Conservation (phyloP, 2,113 vertebrate genomes). For the Porphyrio hochstetteri region DNA sequence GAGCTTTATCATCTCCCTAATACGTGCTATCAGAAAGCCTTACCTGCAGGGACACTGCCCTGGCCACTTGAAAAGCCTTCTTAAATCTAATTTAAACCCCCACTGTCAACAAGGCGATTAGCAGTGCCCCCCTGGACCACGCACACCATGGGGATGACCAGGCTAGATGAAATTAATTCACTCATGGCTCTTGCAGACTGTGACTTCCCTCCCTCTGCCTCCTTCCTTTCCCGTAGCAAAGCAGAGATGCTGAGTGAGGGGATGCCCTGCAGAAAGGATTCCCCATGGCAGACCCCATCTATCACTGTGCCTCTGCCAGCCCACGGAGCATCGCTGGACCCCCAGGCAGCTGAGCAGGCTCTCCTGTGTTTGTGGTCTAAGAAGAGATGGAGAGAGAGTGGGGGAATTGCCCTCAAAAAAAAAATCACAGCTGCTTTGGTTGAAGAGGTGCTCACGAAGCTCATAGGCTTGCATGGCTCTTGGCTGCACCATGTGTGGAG, state of each 20-base stretch:
- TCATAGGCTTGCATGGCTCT: background rate
- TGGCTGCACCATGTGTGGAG: background rate
- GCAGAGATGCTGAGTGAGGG: accelerated
- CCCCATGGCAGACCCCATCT: background rate
- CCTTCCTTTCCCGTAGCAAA: background rate
- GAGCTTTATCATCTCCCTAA: background rate
- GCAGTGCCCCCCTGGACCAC: background rate
- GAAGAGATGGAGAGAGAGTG: background rate
- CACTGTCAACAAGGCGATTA: conserved; percentile 22
- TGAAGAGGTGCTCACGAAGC: background rate
- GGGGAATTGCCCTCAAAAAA: background rate
- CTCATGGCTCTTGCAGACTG: background rate
- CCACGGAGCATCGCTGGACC: accelerated
- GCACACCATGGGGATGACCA: background rate
- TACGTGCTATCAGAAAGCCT: background rate
- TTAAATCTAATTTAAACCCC: conserved; percentile 33
- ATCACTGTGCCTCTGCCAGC: background rate
- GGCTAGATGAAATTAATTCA: background rate
- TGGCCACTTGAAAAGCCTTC: conserved; percentile 8
- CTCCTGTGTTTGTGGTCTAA: background rate
- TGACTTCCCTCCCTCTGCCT: background rate
- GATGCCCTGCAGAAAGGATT: background rate
- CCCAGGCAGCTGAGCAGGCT: accelerated
- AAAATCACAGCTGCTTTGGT: background rate
- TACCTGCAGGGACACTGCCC: conserved; percentile 1